phyloP scores from a whole-genome alignment of 2,888 invertebrate genomes.

The Lithophane semibrunnea region DNA sequence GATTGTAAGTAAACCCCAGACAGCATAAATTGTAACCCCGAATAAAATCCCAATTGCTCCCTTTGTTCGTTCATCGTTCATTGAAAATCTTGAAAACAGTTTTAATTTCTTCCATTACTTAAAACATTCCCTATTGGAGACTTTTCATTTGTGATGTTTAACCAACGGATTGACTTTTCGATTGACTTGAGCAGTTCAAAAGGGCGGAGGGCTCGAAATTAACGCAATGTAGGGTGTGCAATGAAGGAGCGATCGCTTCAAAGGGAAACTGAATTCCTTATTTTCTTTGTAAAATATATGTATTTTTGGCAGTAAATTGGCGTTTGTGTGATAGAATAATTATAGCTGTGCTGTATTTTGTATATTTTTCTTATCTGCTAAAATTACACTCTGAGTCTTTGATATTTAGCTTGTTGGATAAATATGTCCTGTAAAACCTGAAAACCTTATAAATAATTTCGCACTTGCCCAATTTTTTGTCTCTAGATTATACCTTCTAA shows the following conservation, averaged over 20 bases:
- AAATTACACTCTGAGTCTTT: background rate
- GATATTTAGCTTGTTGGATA: background rate
- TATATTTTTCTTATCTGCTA: background rate
- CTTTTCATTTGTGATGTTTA: slow-evolving; percentile 90
- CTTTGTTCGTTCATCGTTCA: slow-evolving; percentile 77
- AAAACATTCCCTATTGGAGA: slow-evolving; percentile 86
- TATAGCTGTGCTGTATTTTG: slow-evolving; percentile 3
- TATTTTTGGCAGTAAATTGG: slow-evolving; percentile 64
- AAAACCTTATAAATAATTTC: background rate
- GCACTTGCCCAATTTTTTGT: background rate
- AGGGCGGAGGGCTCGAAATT: slow-evolving; percentile 85
- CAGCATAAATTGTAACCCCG: slow-evolving; percentile 65
- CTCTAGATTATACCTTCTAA: background rate
- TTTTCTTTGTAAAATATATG: slow-evolving; percentile 82
- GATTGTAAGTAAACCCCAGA: slow-evolving; percentile 68
- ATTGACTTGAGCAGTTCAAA: slow-evolving; percentile 89
- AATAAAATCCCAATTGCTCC: slow-evolving; percentile 73
- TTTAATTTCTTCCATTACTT: slow-evolving; percentile 88
- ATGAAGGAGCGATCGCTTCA: slow-evolving; percentile 84
- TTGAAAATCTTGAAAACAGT: slow-evolving; percentile 85
- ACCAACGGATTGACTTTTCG: slow-evolving; percentile 89
- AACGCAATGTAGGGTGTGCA: slow-evolving; percentile 87
- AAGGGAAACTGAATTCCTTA: slow-evolving; percentile 86
- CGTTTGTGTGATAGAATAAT: slow-evolving; percentile 46
- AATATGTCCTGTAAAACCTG: background rate